Base-by-base conservation (phyloP, 1,140 invertebrate genomes). In the Drusus annulatus region DNA sequence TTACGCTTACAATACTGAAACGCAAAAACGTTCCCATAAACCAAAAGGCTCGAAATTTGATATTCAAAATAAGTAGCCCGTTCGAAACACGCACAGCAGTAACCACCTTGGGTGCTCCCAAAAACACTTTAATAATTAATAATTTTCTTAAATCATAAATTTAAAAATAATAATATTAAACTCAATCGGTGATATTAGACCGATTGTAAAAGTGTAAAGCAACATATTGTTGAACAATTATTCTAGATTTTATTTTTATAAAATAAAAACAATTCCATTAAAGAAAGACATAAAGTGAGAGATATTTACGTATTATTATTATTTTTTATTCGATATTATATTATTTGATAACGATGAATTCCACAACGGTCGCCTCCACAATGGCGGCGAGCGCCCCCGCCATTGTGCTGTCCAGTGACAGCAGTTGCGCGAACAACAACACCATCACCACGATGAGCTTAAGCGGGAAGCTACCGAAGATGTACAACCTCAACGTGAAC, bases 401-500 rank as follows among this genome's bases (percentile, higher is more conserved):
- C n/a, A 56, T 74, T 8, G 76, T 78, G 8, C 19, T 60, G 31
- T 58, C 63, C 0, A 69, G 84, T 84, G 16, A 15, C 81, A n/a
- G 28, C 54, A 36, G 15, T 60, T 31, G 31, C 31, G 60, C 36
- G 0, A 45, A 45, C 10, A 45, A 45, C 36, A 45, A 45, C 36
- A 45, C 36, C 36, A 13, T 45, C 5, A 63, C 71, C 28, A 52
- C 73, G 80, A 8, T 13, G 5, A 73, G 69, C 23, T 25, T 54
- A 10, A 74, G 73, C n/a, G 71, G 51, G 25, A 84, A 84, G 19
- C 13, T n/a, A 8, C 36, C 82, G 75, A 84, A 84, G 31, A 78
- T 85, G 28, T 89, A 88, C 86, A 88, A 87, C 73, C 83, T 89
- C 21, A 90, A 88, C 80, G 87, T 90, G 6, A 89, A 89, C 84